A percentile compares a stretch with the other conserved stretches of the same genome.
These are phyloP conservation scores for Chloropsis cyanopogon DNA, from an alignment of 2,113 vertebrate species.

Conservation along the genomic window DNA sequence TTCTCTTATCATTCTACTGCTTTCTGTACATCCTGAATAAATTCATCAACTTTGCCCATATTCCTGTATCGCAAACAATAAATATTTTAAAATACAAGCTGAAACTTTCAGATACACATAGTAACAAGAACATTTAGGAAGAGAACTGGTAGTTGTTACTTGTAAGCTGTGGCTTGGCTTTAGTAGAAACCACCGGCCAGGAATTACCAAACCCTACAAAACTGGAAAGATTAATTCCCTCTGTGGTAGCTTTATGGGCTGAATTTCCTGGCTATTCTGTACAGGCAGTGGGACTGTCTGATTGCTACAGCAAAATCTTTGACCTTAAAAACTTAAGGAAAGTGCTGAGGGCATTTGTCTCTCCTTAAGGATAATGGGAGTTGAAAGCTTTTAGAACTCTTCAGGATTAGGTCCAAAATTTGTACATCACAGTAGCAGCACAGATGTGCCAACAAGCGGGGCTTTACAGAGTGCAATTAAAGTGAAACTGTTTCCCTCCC, in stretches of 20 bases:
- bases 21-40: background rate
- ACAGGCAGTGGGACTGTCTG: background rate
- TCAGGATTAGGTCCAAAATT: slow-evolving; percentile 25
- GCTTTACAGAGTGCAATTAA: slow-evolving; percentile 20
- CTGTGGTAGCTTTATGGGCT: background rate
- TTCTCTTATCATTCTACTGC: background rate
- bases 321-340: slow-evolving; percentile 22
- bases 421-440: background rate
- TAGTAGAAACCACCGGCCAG: background rate
- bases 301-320: slow-evolving; percentile 6
- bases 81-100: background rate
- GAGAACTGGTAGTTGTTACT: background rate
- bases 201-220: background rate
- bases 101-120: background rate
- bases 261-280: background rate
- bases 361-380: slow-evolving; percentile 22
- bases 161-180: background rate
- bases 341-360: background rate
- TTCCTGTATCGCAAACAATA: background rate
- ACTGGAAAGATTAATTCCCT: background rate
- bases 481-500: slow-evolving; percentile 75
- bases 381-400: slow-evolving; percentile 50
- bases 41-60: background rate
- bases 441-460: slow-evolving; percentile 4
- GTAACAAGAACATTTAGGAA: background rate